Conservation (phyloP, 2,113 vertebrate genomes). For the Spermophilus dauricus region DNA sequence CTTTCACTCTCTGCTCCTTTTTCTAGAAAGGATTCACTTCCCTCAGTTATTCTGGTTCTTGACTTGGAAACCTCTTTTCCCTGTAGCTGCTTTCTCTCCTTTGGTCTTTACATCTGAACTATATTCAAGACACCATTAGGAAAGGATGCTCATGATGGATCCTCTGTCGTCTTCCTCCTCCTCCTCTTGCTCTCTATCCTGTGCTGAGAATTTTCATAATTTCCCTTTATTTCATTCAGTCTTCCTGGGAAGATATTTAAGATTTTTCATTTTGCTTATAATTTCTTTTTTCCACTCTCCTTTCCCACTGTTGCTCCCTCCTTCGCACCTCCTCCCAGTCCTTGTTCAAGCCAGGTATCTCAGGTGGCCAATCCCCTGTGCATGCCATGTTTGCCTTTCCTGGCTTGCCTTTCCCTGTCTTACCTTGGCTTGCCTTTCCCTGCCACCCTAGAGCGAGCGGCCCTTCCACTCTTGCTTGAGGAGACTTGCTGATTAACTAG, state of each 20-base stretch:
- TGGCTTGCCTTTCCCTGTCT: background rate
- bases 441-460: background rate
- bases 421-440: background rate
- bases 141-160: background rate
- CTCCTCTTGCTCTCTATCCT: background rate
- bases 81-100: background rate
- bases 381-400: background rate
- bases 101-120: background rate
- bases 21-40: constrained; percentile 32
- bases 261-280: background rate
- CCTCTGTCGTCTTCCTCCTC: background rate
- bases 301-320: background rate
- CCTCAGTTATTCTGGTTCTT: background rate
- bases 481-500: background rate
- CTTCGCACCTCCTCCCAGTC: background rate
- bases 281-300: background rate
- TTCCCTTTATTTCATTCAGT: background rate
- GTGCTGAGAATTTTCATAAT: background rate
- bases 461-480: background rate
- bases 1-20: background rate
- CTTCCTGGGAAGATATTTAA: background rate
- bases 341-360: background rate
- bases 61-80: background rate
- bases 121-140: background rate
- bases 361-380: background rate